Base-by-base conservation (phyloP, 2,797 vertebrate genomes). In the Pangasius larnaudii region DNA sequence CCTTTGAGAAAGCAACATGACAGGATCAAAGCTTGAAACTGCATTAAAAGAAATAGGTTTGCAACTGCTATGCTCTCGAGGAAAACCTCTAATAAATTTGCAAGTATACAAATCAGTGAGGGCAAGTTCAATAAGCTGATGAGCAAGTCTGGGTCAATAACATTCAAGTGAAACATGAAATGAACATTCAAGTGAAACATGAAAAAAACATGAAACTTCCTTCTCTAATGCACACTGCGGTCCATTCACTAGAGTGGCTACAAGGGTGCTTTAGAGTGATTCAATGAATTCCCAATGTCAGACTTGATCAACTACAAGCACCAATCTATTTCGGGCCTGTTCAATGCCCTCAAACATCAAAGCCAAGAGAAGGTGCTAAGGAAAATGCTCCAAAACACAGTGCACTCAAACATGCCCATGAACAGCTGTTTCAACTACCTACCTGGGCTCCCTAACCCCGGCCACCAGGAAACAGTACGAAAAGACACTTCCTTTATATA, bases 261-360 rank as follows among this genome's bases (percentile, higher is more conserved):
- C 83, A 87, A 89, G 63, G 11, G 51, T 72, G 69, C 74, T 74
- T 89, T 51, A 72, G 81, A 85, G 59, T 63, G 58, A 84, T 82
- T 88, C 65, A 81, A 65, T 77, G 72, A 87, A 90, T 90, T 88
- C 86, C 36, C 83, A 91, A 85, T 80, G 75, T 86, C 88, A 91
- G 72, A 85, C 39, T 84, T 85, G 89, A 89, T 78, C 86, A 88
- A 87, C 77, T 79, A 87, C 91, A 85, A 91, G 85, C 84, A 80
- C 67, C 86, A 91, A 86, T 91, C 63, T 84, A 59, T 88, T 85
- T 39, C 58, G 58, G 87, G 80, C 77, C 77, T 39, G 61, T 72
- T 89, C 84, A 72, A 74, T 85, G 90, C 91, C 89, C 90, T 88
- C 80, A 84, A 80, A 91, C 67, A 86, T 33, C 36, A 39, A 89